Conservation (phyloP, 2,113 vertebrate species). For the Microcebus griseorufus region DNA sequence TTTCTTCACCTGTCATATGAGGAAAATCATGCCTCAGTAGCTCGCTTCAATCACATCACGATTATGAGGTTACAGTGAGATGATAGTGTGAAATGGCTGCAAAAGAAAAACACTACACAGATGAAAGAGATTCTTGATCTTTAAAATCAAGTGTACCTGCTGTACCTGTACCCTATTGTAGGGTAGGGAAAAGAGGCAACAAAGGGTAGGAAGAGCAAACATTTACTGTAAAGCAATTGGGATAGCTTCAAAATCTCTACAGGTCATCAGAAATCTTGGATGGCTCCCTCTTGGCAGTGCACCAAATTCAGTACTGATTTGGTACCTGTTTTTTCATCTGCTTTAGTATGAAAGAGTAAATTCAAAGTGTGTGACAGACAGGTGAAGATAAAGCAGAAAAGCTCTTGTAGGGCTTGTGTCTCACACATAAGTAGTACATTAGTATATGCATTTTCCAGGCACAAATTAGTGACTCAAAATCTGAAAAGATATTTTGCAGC, state of each 20-base stretch:
- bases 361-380: not conserved
- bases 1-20: not conserved
- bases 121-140: not conserved
- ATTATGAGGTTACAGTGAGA: not conserved
- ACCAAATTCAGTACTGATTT: not conserved
- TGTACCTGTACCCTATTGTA: not conserved
- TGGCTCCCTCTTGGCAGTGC: not conserved
- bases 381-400: not conserved
- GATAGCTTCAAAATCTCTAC: not conserved
- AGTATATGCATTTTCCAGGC: not conserved
- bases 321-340: accelerated
- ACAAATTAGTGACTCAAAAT: not conserved
- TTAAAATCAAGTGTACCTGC: not conserved
- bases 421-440: not conserved
- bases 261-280: not conserved
- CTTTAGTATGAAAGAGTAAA: not conserved
- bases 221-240: not conserved
- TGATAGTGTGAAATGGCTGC: not conserved
- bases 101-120: not conserved
- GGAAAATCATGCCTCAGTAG: not conserved
- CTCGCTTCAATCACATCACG: not conserved
- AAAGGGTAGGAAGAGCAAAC: not conserved
- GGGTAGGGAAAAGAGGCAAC: not conserved
- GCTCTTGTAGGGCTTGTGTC: not conserved
- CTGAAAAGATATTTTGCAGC: not conserved